A percentile compares a stretch with the other conserved stretches of the same genome.
phyloP scores from a whole-genome alignment of 2,888 invertebrate genomes.

The Pristionchus arcanus region DNA sequence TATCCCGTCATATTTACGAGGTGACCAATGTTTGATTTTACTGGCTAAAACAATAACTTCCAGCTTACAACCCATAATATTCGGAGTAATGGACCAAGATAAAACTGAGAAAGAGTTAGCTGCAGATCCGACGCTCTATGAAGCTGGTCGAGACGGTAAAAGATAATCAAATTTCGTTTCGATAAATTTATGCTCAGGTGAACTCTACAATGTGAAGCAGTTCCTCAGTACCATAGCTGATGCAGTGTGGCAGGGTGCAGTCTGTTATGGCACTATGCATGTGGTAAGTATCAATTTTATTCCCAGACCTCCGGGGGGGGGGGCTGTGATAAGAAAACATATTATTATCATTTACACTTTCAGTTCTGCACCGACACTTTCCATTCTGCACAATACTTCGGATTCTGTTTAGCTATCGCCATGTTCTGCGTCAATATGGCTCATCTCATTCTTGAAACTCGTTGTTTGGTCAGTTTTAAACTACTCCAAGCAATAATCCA shows the following conservation, averaged over 20 bases:
- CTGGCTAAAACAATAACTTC: background rate
- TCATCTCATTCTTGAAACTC: conserved; percentile 91
- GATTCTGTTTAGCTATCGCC: conserved; percentile 89
- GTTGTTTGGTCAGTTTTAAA: background rate
- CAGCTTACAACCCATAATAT: conserved; percentile 86
- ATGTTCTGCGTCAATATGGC: conserved; percentile 91
- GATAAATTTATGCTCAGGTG: background rate
- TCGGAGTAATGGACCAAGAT: conserved; percentile 95
- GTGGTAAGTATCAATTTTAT: conserved; percentile 68
- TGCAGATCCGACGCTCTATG: conserved; percentile 89
- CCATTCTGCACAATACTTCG: conserved; percentile 93
- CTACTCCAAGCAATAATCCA: background rate
- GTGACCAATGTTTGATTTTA: conserved; percentile 24
- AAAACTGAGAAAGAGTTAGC: conserved; percentile 88
- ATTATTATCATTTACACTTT: conserved; percentile 5
- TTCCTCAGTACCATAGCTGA: conserved; percentile 87
- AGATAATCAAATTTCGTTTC: too few relatives aligned
- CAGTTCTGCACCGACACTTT: conserved; percentile 73
- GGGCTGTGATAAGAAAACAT: background rate
- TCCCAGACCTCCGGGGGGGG: background rate
- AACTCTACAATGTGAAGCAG: conserved; percentile 80
- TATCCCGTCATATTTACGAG: conserved; percentile 97
- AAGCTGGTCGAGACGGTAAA: conserved; percentile 85
- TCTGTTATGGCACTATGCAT: conserved; percentile 88
- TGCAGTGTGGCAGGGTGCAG: conserved; percentile 88